phyloP scores from a whole-genome alignment of 2,113 vertebrate genomes.

The Vicugna pacos region DNA sequence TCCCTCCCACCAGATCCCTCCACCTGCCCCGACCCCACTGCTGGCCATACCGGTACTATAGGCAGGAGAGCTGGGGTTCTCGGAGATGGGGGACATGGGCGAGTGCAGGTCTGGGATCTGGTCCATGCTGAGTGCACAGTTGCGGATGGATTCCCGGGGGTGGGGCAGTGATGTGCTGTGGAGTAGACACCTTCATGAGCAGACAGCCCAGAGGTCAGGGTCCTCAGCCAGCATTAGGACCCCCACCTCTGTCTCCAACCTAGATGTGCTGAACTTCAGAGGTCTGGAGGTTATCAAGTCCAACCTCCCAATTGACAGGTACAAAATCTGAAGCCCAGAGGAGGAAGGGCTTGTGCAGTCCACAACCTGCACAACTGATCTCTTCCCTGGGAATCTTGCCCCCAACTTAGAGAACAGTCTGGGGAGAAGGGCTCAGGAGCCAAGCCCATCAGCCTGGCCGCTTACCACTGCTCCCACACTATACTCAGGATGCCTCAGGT shows the following conservation, averaged over 20 bases:
- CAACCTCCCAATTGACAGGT: neutral
- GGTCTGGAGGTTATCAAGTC: neutral
- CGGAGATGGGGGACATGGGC: conserved; percentile 94
- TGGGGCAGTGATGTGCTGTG: conserved; percentile 92
- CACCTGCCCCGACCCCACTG: neutral
- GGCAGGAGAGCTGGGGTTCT: conserved; percentile 93
- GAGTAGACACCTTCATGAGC: conserved; percentile 49
- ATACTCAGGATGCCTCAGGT: neutral
- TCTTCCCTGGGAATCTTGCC: neutral
- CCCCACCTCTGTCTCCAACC: neutral
- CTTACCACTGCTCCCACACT: neutral
- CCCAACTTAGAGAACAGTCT: neutral
- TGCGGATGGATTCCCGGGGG: conserved; percentile 96
- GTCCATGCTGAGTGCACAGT: conserved; percentile 97
- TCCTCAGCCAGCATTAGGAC: neutral
- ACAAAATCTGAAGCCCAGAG: neutral
- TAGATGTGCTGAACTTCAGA: neutral
- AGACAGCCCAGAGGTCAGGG: neutral
- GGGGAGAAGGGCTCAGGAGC: neutral
- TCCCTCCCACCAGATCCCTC: neutral
- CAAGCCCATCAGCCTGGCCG: neutral
- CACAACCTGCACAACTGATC: neutral
- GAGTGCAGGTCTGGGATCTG: conserved; percentile 98
- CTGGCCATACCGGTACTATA: conserved; percentile 93
- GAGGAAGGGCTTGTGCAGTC: neutral